Percentiles rank a stretch among this genome's conserved stretches.
Conservation (phyloP, 1,140 invertebrate species). For the Neuroterus valhalla region DNA sequence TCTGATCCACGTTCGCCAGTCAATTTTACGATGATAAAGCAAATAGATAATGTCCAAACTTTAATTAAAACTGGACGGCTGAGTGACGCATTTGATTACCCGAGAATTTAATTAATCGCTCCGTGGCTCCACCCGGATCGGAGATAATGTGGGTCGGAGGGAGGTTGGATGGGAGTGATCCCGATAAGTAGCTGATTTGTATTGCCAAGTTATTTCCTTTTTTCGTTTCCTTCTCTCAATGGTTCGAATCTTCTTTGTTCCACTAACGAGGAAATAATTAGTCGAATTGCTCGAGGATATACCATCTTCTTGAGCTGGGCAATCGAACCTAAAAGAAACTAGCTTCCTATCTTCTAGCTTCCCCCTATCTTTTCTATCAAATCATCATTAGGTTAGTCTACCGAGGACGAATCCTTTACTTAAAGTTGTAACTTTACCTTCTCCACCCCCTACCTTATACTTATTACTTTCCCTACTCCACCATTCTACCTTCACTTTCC, state of each 20-base stretch:
- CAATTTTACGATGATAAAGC: constrained; percentile 74
- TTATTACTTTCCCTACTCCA: too few relatives aligned
- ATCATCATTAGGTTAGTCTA: constrained; percentile 28
- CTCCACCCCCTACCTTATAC: too few relatives aligned
- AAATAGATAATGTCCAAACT: constrained; percentile 76
- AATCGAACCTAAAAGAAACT: too few relatives aligned
- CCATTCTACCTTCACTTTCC: too few relatives aligned
- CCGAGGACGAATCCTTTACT: too few relatives aligned
- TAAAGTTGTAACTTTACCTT: too few relatives aligned
- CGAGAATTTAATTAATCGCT: constrained; percentile 76
- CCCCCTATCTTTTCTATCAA: background rate
- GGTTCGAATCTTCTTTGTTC: constrained; percentile 44
- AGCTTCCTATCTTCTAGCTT: too few relatives aligned
- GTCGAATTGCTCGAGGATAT: constrained; percentile 41
- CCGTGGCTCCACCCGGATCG: constrained; percentile 58
- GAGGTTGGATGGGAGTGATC: constrained; percentile 35
- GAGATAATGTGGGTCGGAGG: constrained; percentile 38
- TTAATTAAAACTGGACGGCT: constrained; percentile 76
- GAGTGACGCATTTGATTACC: constrained; percentile 76
- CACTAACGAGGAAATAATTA: constrained; percentile 66
- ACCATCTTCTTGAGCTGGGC: background rate
- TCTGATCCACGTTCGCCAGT: constrained; percentile 61
- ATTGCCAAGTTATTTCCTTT: constrained; percentile 40
- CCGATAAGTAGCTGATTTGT: constrained; percentile 70
- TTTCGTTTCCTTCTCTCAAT: constrained; percentile 32